A percentile compares a stretch with the other conserved stretches of the same genome.
These are phyloP conservation scores for Rhinogobius similis DNA, from an alignment of 2,113 vertebrate genomes.

Conservation along the genomic window DNA sequence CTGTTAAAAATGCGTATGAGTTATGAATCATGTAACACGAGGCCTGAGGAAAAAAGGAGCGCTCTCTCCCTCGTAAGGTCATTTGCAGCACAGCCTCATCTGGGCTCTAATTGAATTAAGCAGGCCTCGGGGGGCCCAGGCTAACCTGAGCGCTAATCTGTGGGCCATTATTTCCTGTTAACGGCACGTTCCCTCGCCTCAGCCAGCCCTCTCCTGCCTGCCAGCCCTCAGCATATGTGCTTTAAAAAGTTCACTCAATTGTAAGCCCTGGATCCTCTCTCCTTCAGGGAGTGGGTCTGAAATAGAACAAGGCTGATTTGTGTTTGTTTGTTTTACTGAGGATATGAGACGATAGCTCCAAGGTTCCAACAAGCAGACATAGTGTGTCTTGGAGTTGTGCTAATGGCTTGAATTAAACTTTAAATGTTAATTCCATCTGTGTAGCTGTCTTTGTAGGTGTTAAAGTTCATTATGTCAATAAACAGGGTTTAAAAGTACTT, in stretches of 20 bases:
- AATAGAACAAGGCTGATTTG: conserved; percentile 56
- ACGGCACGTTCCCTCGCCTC: conserved; percentile 62
- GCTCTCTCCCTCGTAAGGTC: conserved; percentile 73
- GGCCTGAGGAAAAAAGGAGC: conserved; percentile 65
- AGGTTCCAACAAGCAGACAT: conserved; percentile 36
- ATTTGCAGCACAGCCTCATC: conserved; percentile 78
- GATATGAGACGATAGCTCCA: conserved; percentile 53
- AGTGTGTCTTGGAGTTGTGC: conserved; percentile 41
- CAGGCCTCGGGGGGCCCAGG: conserved; percentile 73
- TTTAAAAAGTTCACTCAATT: conserved; percentile 68
- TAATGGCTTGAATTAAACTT: conserved; percentile 26
- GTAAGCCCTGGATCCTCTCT: conserved; percentile 56
- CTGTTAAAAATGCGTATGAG: conserved; percentile 71
- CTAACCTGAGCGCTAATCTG: conserved; percentile 80
- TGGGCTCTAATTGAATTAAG: conserved; percentile 84
- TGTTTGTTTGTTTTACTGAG: conserved; percentile 56
- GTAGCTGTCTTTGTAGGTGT: conserved; percentile 2
- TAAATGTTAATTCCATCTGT: conserved; percentile 5
- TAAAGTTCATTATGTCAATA: background rate
- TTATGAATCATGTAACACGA: conserved; percentile 76
- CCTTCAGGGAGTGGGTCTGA: conserved; percentile 58
- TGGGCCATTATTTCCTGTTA: conserved; percentile 81
- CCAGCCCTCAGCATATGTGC: conserved; percentile 66
- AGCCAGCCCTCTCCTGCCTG: conserved; percentile 53
- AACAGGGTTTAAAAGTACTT: background rate